A percentile compares a stretch with the other conserved stretches of the same genome.
phyloP scores from a whole-genome alignment of 1,140 invertebrate species.

The Brachionus rotundiformis region DNA sequence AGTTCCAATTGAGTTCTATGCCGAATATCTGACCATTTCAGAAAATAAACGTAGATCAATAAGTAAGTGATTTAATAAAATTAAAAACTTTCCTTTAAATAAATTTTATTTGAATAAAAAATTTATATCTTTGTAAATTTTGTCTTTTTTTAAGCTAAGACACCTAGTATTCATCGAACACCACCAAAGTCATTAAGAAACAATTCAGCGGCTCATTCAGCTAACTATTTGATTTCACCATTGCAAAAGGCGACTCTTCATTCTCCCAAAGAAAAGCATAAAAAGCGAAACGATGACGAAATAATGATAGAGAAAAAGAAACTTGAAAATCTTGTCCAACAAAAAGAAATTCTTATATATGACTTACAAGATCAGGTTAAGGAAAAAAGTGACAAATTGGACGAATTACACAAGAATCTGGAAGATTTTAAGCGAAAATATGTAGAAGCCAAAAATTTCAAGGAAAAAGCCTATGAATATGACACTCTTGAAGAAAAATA shows the following conservation, averaged over 20 bases:
- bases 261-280: slow-evolving; percentile 35
- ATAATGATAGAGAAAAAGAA: slow-evolving; percentile 25
- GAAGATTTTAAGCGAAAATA: slow-evolving; percentile 46
- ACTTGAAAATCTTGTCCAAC: slow-evolving; percentile 17
- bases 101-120: too few relatives aligned
- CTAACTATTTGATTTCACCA: slow-evolving; percentile 26
- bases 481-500: slow-evolving; percentile 14
- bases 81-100: too few relatives aligned
- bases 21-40: slow-evolving; percentile 32
- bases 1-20: slow-evolving; percentile 37
- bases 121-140: too few relatives aligned
- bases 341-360: slow-evolving; percentile 33
- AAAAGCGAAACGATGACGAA: slow-evolving; percentile 14
- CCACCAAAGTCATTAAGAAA: slow-evolving; percentile 20
- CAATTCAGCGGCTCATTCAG: not conserved
- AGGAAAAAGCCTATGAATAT: slow-evolving; percentile 37
- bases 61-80: not conserved
- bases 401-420: not conserved
- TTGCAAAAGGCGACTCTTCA: not conserved
- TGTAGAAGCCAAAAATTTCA: slow-evolving; percentile 39
- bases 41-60: slow-evolving; percentile 41
- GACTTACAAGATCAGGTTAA: slow-evolving; percentile 30
- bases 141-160: not conserved
- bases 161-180: not conserved
- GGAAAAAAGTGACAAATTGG: slow-evolving; percentile 38